phyloP scores from a whole-genome alignment of 2,113 vertebrate genomes.

The Oenanthe oenanthe region DNA sequence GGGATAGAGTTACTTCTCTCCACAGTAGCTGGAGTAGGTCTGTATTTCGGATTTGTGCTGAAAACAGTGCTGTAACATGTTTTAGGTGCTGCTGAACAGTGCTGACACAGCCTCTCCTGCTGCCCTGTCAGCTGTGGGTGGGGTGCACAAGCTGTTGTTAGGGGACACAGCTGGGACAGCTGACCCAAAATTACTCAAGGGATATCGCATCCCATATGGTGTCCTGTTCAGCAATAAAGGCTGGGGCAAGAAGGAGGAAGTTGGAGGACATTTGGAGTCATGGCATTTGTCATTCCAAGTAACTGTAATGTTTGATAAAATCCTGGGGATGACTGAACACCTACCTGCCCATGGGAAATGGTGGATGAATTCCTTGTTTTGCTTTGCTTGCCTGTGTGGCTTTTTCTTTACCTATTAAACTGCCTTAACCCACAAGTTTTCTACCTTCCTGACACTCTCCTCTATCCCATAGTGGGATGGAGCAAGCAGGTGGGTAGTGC shows the following conservation, averaged over 20 bases:
- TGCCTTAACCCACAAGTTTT: not conserved
- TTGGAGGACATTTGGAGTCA: not conserved
- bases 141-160: not conserved
- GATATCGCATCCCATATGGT: rapidly evolving
- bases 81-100: not conserved
- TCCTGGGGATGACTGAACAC: not conserved
- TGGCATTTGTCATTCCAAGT: not conserved
- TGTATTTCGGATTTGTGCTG: not conserved
- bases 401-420: not conserved
- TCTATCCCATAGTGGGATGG: too few species aligned
- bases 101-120: not conserved
- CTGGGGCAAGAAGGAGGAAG: not conserved
- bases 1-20: not conserved
- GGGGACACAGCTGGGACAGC: not conserved
- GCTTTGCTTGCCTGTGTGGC: not conserved
- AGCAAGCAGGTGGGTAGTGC: not conserved
- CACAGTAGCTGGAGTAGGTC: not conserved
- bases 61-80: not conserved
- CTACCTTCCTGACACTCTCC: not conserved
- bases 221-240: not conserved
- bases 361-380: not conserved
- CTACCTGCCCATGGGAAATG: not conserved
- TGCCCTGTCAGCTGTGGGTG: not conserved
- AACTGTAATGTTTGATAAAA: not conserved
- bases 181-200: not conserved